Evolutionary conservation across 2,888 invertebrate genomes (phyloP).

Genomic region (Pseudococcus viburni): DNA sequence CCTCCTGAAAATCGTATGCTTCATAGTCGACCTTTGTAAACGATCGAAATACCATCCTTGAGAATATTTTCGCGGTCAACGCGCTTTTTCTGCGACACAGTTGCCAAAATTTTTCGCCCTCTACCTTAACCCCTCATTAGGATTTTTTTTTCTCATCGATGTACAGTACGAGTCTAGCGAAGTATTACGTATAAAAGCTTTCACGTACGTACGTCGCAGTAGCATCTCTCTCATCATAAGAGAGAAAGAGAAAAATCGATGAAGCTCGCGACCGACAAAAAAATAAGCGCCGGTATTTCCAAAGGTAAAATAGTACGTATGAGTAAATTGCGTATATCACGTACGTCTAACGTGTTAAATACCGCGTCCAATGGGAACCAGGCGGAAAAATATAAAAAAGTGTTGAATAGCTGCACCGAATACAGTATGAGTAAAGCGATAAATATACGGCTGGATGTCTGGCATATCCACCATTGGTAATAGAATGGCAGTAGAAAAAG

Average conservation of each 20-base stretch:
- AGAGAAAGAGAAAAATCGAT: not conserved
- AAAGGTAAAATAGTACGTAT: not conserved
- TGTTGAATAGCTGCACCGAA: conserved; percentile 80
- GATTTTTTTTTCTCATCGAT: not conserved
- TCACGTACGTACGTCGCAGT: not conserved
- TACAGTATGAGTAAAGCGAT: conserved; percentile 84
- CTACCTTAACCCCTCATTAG: not conserved
- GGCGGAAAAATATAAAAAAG: conserved; percentile 70
- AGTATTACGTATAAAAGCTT: not conserved
- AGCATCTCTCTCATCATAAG: not conserved
- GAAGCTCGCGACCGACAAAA: conserved; percentile 16
- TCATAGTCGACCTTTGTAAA: not conserved
- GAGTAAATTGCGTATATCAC: conserved; percentile 69
- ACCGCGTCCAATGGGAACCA: conserved; percentile 50
- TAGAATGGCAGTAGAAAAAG: conserved; percentile 88
- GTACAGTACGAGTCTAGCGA: not conserved
- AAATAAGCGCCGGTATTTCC: not conserved
- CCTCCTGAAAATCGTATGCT: not conserved
- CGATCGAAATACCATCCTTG: conserved; percentile 33
- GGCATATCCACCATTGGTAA: conserved; percentile 91
- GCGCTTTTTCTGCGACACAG: conserved; percentile 17
- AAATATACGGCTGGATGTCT: conserved; percentile 86
- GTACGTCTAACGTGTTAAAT: conserved; percentile 73
- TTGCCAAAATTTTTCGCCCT: conserved; percentile 16
- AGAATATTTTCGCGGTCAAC: conserved; percentile 50